Conservation (phyloP, 2,888 invertebrate species). For the Rotaria magnacalcarata region DNA sequence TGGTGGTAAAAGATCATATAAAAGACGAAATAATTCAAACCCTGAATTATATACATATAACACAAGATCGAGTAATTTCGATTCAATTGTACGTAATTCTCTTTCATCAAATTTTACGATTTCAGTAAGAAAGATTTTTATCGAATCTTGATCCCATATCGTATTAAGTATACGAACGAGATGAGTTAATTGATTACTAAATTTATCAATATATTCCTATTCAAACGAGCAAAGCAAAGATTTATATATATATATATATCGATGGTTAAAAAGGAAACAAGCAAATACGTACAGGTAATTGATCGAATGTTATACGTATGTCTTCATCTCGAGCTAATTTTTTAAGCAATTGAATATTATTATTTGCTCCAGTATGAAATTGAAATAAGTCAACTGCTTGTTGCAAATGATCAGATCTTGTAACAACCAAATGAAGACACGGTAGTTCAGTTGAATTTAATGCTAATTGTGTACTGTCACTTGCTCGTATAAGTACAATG, state of each 20-base stretch:
- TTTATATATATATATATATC: not conserved
- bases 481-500: not conserved
- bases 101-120: not conserved
- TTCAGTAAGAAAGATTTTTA: not conserved
- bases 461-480: constrained; percentile 30
- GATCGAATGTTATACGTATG: not conserved
- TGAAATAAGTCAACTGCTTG: not conserved
- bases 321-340: constrained; percentile 27
- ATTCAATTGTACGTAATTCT: constrained; percentile 11
- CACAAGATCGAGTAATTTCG: not conserved
- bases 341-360: not conserved
- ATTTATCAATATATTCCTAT: constrained; percentile 18
- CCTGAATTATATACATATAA: constrained; percentile 15
- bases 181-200: not conserved
- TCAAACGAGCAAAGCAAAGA: not conserved
- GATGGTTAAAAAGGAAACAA: not conserved
- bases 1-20: not conserved
- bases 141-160: constrained; percentile 30
- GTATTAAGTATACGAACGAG: not conserved
- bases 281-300: not conserved
- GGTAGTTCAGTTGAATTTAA: not conserved
- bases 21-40: constrained; percentile 13
- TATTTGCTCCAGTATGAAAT: not conserved
- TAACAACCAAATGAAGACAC: constrained; percentile 35
- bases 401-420: constrained; percentile 19